Evolutionary conservation across 2,888 invertebrate species (phyloP).

Genomic region (Camponotus fellah): DNA sequence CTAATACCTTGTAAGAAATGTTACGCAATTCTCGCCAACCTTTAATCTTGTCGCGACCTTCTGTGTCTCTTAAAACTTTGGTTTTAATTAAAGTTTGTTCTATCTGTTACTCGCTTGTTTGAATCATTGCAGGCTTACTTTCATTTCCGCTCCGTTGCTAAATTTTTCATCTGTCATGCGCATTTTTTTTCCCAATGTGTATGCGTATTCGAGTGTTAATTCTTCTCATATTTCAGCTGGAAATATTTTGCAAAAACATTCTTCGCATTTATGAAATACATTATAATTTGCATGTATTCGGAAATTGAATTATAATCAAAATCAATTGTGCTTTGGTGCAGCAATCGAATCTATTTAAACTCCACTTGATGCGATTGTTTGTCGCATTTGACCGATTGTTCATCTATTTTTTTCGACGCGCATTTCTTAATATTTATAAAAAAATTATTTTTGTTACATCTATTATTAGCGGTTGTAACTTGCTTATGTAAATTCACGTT

Average conservation of each 20-base stretch:
- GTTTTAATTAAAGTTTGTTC: constrained; percentile 72
- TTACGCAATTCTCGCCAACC: constrained; percentile 51
- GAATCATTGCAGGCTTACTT: constrained; percentile 61
- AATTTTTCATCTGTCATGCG: constrained; percentile 45
- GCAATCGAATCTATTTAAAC: background rate
- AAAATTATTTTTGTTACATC: constrained; percentile 21
- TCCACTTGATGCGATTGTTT: background rate
- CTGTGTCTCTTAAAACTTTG: constrained; percentile 54
- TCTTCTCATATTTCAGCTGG: background rate
- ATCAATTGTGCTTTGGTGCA: background rate
- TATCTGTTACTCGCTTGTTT: constrained; percentile 66
- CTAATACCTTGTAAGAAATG: constrained; percentile 56
- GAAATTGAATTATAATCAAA: background rate
- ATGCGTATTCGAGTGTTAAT: background rate
- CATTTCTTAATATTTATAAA: constrained; percentile 26
- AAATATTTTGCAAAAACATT: constrained; percentile 4
- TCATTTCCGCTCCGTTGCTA: constrained; percentile 63
- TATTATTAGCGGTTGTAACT: constrained; percentile 2
- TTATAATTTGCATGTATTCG: background rate
- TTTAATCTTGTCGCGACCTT: constrained; percentile 61
- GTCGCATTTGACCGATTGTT: background rate
- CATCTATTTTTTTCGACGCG: background rate
- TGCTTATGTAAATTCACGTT: constrained; percentile 6
- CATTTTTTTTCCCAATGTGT: background rate
- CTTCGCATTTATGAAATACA: background rate